phyloP scores from a whole-genome alignment of 2,888 invertebrate species.

The Callinectes sapidus region DNA sequence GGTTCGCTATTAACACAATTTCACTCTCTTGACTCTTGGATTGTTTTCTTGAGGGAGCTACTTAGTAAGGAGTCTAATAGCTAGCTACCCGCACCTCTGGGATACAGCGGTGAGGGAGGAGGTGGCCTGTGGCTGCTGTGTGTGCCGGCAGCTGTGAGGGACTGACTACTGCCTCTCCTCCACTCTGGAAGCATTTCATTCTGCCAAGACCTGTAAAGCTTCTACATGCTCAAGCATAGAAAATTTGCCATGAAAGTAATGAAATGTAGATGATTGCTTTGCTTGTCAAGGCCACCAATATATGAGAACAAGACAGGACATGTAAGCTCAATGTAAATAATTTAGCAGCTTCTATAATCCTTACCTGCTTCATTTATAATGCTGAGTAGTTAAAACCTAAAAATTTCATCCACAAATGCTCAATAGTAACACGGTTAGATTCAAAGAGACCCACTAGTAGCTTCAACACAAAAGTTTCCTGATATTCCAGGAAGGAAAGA shows the following conservation, averaged over 20 bases:
- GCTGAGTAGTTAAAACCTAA: background rate
- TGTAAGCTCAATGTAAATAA: background rate
- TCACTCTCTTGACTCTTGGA: conserved; percentile 44
- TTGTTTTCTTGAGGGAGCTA: conserved; percentile 44
- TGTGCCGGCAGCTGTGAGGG: background rate
- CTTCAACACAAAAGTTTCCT: background rate
- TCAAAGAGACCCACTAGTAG: background rate
- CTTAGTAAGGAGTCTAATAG: conserved; percentile 34
- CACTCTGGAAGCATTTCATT: background rate
- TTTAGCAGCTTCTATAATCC: background rate
- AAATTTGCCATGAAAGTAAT: conserved; percentile 11
- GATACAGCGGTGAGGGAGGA: background rate
- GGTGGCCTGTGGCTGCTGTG: background rate
- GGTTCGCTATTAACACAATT: conserved; percentile 59
- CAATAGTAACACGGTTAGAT: background rate
- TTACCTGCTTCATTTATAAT: background rate
- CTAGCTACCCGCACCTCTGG: conserved; percentile 48
- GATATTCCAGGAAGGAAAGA: background rate
- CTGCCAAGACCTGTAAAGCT: background rate
- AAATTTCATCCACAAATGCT: background rate
- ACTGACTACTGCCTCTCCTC: background rate
- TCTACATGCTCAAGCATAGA: background rate
- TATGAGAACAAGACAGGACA: background rate
- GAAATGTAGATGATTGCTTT: background rate
- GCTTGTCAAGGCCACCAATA: background rate